Percentiles rank a stretch among this genome's conserved stretches.
phyloP scores from a whole-genome alignment of 2,113 vertebrate genomes.

The Dolichotis patagonum region DNA sequence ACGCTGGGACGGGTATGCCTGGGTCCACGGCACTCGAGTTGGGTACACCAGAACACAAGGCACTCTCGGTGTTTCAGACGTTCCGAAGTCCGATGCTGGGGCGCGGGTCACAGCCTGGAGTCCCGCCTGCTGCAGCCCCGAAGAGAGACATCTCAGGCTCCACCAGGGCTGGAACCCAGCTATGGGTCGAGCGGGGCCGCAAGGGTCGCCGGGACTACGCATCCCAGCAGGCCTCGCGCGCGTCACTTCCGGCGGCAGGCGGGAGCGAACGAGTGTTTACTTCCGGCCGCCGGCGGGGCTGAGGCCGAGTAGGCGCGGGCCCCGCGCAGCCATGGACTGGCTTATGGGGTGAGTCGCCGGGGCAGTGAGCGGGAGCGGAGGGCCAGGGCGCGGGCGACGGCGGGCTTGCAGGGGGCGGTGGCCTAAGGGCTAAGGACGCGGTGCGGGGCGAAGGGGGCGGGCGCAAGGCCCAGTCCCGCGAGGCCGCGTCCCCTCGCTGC shows the following conservation, averaged over 20 bases:
- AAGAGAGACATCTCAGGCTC: background rate
- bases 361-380: background rate
- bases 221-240: slow-evolving; percentile 65
- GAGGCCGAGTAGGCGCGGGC: slow-evolving; percentile 69
- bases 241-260: slow-evolving; percentile 73
- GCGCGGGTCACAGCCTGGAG: background rate
- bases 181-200: background rate
- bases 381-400: background rate
- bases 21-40: background rate
- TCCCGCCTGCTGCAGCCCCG: too few relatives aligned
- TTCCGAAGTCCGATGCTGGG: background rate
- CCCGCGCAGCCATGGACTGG: slow-evolving; percentile 81
- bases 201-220: slow-evolving; percentile 57
- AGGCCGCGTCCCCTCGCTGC: slow-evolving; percentile 21
- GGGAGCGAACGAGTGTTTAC: slow-evolving; percentile 77
- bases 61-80: too few relatives aligned
- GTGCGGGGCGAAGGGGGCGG: background rate
- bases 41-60: background rate
- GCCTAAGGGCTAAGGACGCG: background rate
- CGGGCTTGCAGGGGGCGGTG: background rate
- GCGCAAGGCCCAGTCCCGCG: background rate
- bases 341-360: slow-evolving; percentile 79
- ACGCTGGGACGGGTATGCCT: background rate
- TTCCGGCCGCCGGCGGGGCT: slow-evolving; percentile 78
- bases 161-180: fast-evolving